Percentiles rank a stretch among this genome's conserved stretches.
These are phyloP conservation scores for Cephus pulcher DNA, from an alignment of 2,888 invertebrate genomes.

Conservation along the genomic window DNA sequence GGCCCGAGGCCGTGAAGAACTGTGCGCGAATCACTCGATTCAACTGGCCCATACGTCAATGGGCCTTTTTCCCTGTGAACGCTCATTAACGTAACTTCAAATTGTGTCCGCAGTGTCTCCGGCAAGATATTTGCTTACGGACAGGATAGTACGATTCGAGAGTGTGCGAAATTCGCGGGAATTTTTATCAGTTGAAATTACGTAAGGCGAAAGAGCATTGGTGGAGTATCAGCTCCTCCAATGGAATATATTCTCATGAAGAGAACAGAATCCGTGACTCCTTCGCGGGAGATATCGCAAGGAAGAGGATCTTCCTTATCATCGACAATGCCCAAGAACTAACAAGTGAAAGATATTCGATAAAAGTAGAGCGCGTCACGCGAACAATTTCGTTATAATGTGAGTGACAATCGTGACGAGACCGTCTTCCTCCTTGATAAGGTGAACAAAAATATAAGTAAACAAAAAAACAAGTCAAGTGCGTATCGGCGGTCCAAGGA, in stretches of 20 bases:
- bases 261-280: background rate
- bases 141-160: background rate
- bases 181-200: background rate
- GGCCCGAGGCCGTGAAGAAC: conserved; percentile 15
- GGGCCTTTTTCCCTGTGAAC: background rate
- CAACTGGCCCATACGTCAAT: background rate
- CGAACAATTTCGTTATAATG: background rate
- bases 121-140: background rate
- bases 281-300: background rate
- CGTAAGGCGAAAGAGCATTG: background rate
- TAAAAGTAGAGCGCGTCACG: conserved; percentile 6
- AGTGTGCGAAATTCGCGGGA: background rate
- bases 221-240: background rate
- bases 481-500: background rate
- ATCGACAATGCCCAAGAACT: background rate
- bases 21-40: conserved; percentile 20
- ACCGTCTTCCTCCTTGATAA: background rate
- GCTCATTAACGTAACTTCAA: background rate
- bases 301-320: background rate
- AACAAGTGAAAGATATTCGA: background rate
- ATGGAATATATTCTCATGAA: background rate
- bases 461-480: background rate
- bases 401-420: background rate
- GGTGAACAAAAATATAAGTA: background rate
- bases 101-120: background rate